Base-by-base conservation (phyloP, 1,140 invertebrate genomes). In the Drosophila parvula region DNA sequence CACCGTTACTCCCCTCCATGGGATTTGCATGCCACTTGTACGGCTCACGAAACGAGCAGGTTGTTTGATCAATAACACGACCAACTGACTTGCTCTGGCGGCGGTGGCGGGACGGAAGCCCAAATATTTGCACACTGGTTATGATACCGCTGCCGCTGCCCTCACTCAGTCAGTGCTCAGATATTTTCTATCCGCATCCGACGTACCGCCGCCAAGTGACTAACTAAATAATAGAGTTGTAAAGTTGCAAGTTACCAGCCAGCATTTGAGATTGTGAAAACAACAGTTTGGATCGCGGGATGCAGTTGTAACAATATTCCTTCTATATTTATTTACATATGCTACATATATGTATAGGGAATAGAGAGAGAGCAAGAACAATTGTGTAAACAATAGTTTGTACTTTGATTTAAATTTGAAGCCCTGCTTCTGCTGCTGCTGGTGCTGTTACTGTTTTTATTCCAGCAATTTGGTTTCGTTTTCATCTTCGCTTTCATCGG, bases 21-120 rank as follows among this genome's bases (percentile, higher is more conserved):
- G 67, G 51, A 71, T 73, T 64, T 70, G 75, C 76, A 79, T 78
- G 76, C 75, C 76, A 78, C 68, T 78, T 79, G 57, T 61, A 60
- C 70, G 75, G 67, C 75, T 43, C 67, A 74, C 74, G 74, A 76
- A 68, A 70, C 50, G 80, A 75, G 59, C 71, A 64, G 64, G 55
- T 89, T 90, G 85, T 90, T 90, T 90, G 85, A 90, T 90, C 85
- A 77, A 90, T 90, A 90, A 59, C 43, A 32, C 65, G 61, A 59
- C 44, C 65, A 38, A 41, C 44, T 48, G 47, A 32, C 48, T 50
- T 30, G 48, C n/a, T 22, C 28, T 50, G 48, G 48, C 48, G 48
- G 48, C 44, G 34, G 22, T 28, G 9, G 22, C 43, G 34, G 60
- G 30, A 62, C 45, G 50, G 59, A 56, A 71, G 67, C 63, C 69